phyloP scores from a whole-genome alignment of 1,140 invertebrate genomes.

The Drosophila teissieri region DNA sequence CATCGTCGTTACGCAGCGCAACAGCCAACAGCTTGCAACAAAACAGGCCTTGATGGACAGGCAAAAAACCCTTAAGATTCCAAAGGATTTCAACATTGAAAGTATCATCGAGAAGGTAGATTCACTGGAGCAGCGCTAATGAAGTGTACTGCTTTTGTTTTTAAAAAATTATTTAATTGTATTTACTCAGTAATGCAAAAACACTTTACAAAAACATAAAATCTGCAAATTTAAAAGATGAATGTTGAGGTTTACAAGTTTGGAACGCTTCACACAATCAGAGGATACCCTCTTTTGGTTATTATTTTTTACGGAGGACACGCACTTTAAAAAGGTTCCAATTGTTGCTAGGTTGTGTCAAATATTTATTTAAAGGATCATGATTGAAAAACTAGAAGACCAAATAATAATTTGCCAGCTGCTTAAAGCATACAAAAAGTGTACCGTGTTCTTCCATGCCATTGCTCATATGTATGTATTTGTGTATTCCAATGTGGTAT shows the following conservation, averaged over 20 bases:
- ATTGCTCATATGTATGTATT: slow-evolving; percentile 58
- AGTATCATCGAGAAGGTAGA: slow-evolving; percentile 66
- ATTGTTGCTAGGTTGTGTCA: slow-evolving; percentile 66
- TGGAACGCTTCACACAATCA: slow-evolving; percentile 13
- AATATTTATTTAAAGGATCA: slow-evolving; percentile 66
- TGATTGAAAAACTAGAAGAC: slow-evolving; percentile 53
- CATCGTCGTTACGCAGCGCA: slow-evolving; percentile 17
- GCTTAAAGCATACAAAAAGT: slow-evolving; percentile 70
- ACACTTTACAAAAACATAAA: slow-evolving; percentile 71
- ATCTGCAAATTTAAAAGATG: slow-evolving; percentile 57
- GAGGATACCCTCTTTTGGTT: slow-evolving; percentile 4
- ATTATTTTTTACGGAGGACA: slow-evolving; percentile 56
- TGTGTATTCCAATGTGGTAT: slow-evolving; percentile 63
- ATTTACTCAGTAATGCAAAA: slow-evolving; percentile 75
- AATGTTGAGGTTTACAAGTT: slow-evolving; percentile 50
- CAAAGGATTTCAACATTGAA: slow-evolving; percentile 66
- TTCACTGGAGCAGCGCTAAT: slow-evolving; percentile 31
- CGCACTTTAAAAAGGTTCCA: slow-evolving; percentile 54
- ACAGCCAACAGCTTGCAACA: slow-evolving; percentile 21
- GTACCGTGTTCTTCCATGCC: slow-evolving; percentile 40
- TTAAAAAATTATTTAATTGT: slow-evolving; percentile 75
- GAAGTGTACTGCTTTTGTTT: slow-evolving; percentile 26
- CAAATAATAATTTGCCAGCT: slow-evolving; percentile 49
- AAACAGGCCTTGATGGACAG: slow-evolving; percentile 41
- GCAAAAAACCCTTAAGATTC: slow-evolving; percentile 42